Conservation (phyloP, 2,797 vertebrate genomes). For the Carduelis carduelis region DNA sequence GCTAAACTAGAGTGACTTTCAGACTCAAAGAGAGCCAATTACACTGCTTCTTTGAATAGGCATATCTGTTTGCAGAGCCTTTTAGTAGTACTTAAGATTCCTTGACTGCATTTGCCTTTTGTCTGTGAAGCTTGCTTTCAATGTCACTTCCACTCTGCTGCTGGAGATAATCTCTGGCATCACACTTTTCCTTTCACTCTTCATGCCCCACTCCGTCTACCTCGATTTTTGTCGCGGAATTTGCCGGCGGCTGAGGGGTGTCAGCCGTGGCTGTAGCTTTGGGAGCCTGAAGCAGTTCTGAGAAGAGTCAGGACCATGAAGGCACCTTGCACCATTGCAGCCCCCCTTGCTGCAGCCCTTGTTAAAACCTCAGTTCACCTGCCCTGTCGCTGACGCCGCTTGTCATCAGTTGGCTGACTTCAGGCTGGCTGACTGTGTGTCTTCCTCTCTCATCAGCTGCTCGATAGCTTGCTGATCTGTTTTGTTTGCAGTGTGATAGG, state of each 20-base stretch:
- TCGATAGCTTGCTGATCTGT: conserved; percentile 51
- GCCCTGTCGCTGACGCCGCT: not conserved
- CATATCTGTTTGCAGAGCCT: not conserved
- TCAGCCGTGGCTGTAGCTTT: not conserved
- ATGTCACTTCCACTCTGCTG: conserved; percentile 5
- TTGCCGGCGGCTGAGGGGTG: not conserved
- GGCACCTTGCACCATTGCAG: not conserved
- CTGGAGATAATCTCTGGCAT: conserved; percentile 11
- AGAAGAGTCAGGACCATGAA: not conserved
- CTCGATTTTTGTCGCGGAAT: not conserved
- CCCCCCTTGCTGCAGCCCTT: not conserved
- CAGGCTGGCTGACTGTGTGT: conserved; percentile 4
- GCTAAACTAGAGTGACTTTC: conserved; percentile 41
- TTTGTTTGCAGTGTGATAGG: conserved; percentile 59
- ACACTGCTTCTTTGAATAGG: conserved; percentile 23
- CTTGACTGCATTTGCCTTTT: conserved; percentile 26
- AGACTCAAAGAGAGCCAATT: conserved; percentile 35
- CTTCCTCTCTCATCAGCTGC: conserved; percentile 28
- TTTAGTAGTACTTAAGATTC: conserved; percentile 40
- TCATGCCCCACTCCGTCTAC: rapidly evolving
- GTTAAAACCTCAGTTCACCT: conserved; percentile 1
- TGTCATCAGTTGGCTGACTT: conserved; percentile 56
- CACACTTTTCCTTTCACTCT: not conserved
- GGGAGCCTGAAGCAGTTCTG: not conserved
- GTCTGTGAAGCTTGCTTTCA: conserved; percentile 9